Percentiles rank a stretch among this genome's conserved stretches.
These are phyloP conservation scores for Mactra quadrangularis DNA, from an alignment of 1,140 invertebrate genomes.

Conservation along the genomic window DNA sequence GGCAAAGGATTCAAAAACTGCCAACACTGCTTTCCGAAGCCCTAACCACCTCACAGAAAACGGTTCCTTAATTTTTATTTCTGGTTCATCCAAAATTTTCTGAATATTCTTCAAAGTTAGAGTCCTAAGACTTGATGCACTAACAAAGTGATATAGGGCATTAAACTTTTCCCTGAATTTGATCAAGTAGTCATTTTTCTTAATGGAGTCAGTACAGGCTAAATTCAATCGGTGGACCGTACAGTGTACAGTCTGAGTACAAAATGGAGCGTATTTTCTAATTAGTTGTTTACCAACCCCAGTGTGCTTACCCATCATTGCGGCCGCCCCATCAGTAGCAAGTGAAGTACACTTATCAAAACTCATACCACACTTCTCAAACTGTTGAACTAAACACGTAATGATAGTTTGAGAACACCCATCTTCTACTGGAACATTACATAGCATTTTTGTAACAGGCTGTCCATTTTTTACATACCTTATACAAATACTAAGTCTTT, in stretches of 20 bases:
- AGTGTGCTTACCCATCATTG: conserved; percentile 25
- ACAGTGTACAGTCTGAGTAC: conserved; percentile 32
- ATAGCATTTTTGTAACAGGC: conserved; percentile 2
- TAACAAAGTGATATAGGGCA: conserved; percentile 23
- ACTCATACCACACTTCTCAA: neutral
- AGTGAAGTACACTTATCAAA: conserved; percentile 1
- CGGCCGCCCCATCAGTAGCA: conserved; percentile 35
- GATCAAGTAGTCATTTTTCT: conserved; percentile 39
- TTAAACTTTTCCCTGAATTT: conserved; percentile 52
- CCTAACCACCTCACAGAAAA: conserved; percentile 31
- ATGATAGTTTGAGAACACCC: conserved; percentile 10
- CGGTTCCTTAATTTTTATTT: conserved; percentile 37
- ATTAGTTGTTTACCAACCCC: conserved; percentile 25
- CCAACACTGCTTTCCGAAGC: conserved; percentile 15
- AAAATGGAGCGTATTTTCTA: conserved; percentile 42
- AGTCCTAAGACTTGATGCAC: conserved; percentile 27
- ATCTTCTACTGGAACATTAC: conserved; percentile 21
- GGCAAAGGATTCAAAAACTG: conserved; percentile 1
- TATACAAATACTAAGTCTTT: conserved; percentile 20
- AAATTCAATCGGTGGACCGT: conserved; percentile 29
- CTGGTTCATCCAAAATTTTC: conserved; percentile 18
- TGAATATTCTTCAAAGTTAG: conserved; percentile 41
- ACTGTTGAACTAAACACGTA: conserved; percentile 11
- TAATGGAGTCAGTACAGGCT: conserved; percentile 44
- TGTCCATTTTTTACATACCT: conserved; percentile 31